phyloP scores from a whole-genome alignment of 2,797 vertebrate species.

The Enteromius treurensis region DNA sequence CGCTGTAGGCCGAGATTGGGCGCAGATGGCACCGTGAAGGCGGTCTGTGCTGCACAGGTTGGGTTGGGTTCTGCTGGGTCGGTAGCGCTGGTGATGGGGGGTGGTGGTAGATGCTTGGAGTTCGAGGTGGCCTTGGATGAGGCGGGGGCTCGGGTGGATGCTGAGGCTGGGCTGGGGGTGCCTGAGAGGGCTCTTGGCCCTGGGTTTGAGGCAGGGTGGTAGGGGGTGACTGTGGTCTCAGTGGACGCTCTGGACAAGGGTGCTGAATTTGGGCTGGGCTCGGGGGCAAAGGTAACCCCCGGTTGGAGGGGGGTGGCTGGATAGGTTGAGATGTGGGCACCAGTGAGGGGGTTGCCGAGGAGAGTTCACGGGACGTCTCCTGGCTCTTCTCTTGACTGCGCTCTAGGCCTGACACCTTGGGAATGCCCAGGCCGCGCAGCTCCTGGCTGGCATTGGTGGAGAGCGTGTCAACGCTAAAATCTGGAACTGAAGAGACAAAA shows the following conservation, averaged over 20 bases:
- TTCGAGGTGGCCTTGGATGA: constrained; percentile 71
- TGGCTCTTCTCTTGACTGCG: constrained; percentile 96
- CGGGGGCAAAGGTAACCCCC: constrained; percentile 11
- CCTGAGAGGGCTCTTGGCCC: constrained; percentile 72
- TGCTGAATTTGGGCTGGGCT: constrained; percentile 72
- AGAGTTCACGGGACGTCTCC: constrained; percentile 85
- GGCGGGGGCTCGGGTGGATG: constrained; percentile 72
- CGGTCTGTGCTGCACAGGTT: constrained; percentile 81
- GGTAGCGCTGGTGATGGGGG: constrained; percentile 79
- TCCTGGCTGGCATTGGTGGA: constrained; percentile 89
- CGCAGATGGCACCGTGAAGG: constrained; percentile 83
- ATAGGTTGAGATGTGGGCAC: constrained; percentile 69
- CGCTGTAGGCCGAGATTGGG: constrained; percentile 86
- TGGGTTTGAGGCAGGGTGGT: constrained; percentile 75
- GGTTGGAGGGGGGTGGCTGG: constrained; percentile 54
- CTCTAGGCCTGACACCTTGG: constrained; percentile 97
- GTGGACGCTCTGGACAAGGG: constrained; percentile 54
- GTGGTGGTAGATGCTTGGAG: constrained; percentile 72
- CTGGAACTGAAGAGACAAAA: constrained; percentile 79
- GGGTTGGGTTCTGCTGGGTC: constrained; percentile 76
- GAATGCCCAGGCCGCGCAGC: constrained; percentile 83
- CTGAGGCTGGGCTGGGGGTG: constrained; percentile 67
- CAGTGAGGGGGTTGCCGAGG: constrained; percentile 62
- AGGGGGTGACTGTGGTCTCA: constrained; percentile 61
- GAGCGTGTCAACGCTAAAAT: constrained; percentile 81